phyloP scores from a whole-genome alignment of 2,888 invertebrate species.

The Hydrotaea cyrtoneurina region DNA sequence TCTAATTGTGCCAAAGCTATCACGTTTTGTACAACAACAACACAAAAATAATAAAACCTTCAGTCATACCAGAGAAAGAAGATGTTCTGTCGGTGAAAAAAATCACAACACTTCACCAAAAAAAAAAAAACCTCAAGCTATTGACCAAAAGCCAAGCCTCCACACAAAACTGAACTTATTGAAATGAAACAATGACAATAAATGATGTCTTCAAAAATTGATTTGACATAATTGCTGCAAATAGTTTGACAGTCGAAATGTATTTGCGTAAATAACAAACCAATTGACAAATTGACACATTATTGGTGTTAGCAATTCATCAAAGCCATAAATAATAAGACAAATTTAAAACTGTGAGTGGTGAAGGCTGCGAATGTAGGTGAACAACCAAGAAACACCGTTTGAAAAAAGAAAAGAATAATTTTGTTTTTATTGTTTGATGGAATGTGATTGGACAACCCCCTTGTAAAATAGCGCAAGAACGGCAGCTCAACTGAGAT shows the following conservation, averaged over 20 bases:
- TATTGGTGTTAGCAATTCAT: background rate
- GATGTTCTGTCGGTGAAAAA: background rate
- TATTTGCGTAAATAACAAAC: background rate
- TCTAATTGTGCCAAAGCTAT: too few species aligned
- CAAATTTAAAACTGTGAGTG: too few species aligned
- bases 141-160: background rate
- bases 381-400: background rate
- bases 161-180: background rate
- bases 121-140: background rate
- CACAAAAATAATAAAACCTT: too few species aligned
- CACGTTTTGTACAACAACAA: too few species aligned
- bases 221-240: background rate
- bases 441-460: background rate
- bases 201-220: background rate
- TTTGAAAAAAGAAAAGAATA: too few species aligned
- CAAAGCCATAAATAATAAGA: background rate
- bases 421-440: too few species aligned
- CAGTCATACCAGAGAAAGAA: too few species aligned
- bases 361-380: too few species aligned
- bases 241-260: background rate
- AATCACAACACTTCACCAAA: background rate
- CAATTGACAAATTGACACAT: background rate
- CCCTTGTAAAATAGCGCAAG: background rate
- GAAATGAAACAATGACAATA: too few species aligned
- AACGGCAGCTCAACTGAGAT: background rate